Base-by-base conservation (phyloP, 1,140 invertebrate species). In the Sycophila sp. region DNA sequence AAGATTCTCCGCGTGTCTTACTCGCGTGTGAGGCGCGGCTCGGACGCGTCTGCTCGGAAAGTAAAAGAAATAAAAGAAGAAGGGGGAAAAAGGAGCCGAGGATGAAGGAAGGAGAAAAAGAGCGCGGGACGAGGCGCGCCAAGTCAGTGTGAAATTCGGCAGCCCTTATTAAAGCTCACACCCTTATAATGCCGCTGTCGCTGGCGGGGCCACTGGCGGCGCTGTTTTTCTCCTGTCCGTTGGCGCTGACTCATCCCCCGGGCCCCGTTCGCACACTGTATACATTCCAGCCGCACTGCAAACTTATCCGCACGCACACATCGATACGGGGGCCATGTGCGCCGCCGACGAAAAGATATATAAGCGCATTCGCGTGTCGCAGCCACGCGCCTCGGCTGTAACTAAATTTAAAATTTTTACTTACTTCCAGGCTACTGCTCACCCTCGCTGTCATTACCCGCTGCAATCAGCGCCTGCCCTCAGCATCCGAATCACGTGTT, bases 361-460 rank as follows among this genome's bases (percentile, higher is more conserved):
- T 65, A 64, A 24, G 40, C 40, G 34, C 28, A 55, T 47, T 40
- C 62, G 65, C 64, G 73, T 75, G 78, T 80, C 77, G 69, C 19
- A 74, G 78, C 75, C 78, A 77, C 78, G 77, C 80, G 79, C 78
- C 83, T 75, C 73, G 81, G 76, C 81, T 80, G 80, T 72, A 86
- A 86, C 85, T 86, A 86, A 86, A 86, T 86, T 86, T 86, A 85
- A 86, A 86, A 86, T 86, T 86, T 86, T 86, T 85, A 85, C 85
- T 86, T 86, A 86, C 82, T 86, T 86, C 85, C 85, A 86, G 83
- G 78, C 85, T 85, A 74, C 81, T 86, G 85, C 83, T 85, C 85
- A 86, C 85, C 85, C 82, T 81, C 76, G 74, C 49, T 81, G 79
- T 85, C 83, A 86, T 86, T 86, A 86, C 83, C 80, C 81, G 82